Base-by-base conservation (phyloP, 2,113 vertebrate genomes). In the Cottus gobio region DNA sequence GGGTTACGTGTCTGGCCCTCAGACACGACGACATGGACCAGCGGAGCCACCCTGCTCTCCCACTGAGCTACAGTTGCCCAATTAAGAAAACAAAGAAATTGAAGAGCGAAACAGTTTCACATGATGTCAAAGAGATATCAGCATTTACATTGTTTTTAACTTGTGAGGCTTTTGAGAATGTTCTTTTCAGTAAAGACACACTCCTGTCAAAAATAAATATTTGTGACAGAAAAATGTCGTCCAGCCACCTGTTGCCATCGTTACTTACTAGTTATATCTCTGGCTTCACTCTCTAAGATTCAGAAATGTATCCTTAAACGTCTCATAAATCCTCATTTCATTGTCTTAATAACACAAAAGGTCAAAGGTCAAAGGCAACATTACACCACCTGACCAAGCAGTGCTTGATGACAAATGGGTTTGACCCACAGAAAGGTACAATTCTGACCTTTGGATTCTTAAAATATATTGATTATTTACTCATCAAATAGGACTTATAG, bases 171-270 rank as follows among this genome's bases (percentile, higher is more conserved):
- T 54, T 54, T 54, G 50, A 54, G 50, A 6, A 54, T 24, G 7
- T 48, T 48, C 46, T 48, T 48, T 26, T 0, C 4, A 8, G 54
- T 71, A 61, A 16, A 9, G 2, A 34, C 16, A 31, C 24, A 60
- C 13, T 34, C 50, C 10, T 44, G 24, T 58, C 42, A 18, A 2
- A 5, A 3, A 30, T 34, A 58, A 20, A 46, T 57, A 7, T 57
- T 2, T 28, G 24, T 15, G 54, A 28, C 5, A 11, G 24, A 28
- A 28, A 28, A 57, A 57, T 57, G 44, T 64, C 10, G 0, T 54
- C 5, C 30, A 66, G 24, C 28, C 52, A 79, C 54, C 54, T 78
- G 56, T 48, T 78, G 52, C 50, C 36, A 52, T 31, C 26, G 24
- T 18, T 22, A 71, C 26, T 2, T 39, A 7, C n/a, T 3, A 72